Percentiles rank a stretch among this genome's conserved stretches.
phyloP scores from a whole-genome alignment of 2,888 invertebrate species.

The Fissipunctia ypsillon region DNA sequence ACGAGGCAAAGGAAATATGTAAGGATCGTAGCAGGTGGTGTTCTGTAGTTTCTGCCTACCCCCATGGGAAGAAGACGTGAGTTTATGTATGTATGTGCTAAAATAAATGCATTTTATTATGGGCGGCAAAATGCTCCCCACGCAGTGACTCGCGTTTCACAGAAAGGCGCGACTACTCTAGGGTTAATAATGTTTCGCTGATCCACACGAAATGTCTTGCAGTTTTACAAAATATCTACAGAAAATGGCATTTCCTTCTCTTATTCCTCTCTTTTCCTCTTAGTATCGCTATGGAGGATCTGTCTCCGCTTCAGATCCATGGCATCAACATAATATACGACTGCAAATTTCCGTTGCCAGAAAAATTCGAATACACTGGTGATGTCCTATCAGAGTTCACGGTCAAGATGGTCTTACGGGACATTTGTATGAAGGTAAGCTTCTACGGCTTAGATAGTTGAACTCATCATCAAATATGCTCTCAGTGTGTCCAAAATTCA shows the following conservation, averaged over 20 bases:
- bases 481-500: background rate
- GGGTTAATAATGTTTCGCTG: background rate
- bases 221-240: background rate
- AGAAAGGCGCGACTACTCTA: too few relatives aligned
- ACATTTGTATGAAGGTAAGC: conserved; percentile 80
- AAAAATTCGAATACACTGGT: conserved; percentile 68
- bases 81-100: too few relatives aligned
- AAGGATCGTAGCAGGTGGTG: too few relatives aligned
- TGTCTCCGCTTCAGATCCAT: conserved; percentile 81
- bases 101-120: too few relatives aligned
- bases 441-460: background rate
- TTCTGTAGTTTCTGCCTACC: too few relatives aligned
- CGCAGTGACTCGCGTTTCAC: too few relatives aligned
- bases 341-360: conserved; percentile 78
- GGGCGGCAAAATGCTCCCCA: too few relatives aligned
- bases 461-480: background rate
- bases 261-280: conserved; percentile 24
- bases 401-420: conserved; percentile 80
- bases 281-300: conserved; percentile 76
- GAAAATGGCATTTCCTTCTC: background rate
- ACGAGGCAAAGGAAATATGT: too few relatives aligned
- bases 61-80: too few relatives aligned
- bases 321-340: conserved; percentile 82
- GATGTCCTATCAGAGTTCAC: conserved; percentile 72
- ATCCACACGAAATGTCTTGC: background rate